Base-by-base conservation (phyloP, 2,888 invertebrate species). In the Ophion ventricosus region DNA sequence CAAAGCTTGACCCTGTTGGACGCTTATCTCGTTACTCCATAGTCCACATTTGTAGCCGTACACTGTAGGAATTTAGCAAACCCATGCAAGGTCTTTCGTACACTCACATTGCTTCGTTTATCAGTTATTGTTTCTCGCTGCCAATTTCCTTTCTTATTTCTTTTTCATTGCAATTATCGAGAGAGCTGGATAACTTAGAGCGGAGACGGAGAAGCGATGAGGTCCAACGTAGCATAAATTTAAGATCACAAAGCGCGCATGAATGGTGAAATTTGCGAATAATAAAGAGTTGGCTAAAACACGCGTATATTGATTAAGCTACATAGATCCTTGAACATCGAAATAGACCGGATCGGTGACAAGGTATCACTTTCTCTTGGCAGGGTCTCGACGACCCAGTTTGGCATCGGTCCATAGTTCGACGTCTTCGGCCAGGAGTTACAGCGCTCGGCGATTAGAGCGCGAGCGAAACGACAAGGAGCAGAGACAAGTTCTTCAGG, bases 351-450 rank as follows among this genome's bases (percentile, higher is more conserved):
- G 10, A 35, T 64, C 67, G 63, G 56, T 81, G 61, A 82, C 77
- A 63, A 84, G 35, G 70, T 59, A 20, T 82, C 40, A 57, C 79
- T 82, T 76, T 72, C 56, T 75, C 66, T 79, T 57, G 83, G 40
- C 94, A 97, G 97, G 97, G 95, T 97, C 97, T 92, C 95, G 97
- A 95, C 96, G 97, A 95, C 97, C 97, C 94, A 97, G 97, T 95
- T 94, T 97, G 95, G 96, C 96, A 88, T 97, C 97, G 87, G 95
- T 97, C 90, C 97, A 97, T 93, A 97, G 97, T 95, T 96, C 96
- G 92, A 96, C 96, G 89, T 97, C 96, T 85, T 97, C 97, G 73
- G 95, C 97, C 86, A 95, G 97, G 92, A 97, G 97, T 93, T 97
- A 97, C 94, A 97, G 97, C 91, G 95, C 96, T 88, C 95, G 96